Conservation (phyloP, 2,888 invertebrate genomes). For the Eristalis tenax region DNA sequence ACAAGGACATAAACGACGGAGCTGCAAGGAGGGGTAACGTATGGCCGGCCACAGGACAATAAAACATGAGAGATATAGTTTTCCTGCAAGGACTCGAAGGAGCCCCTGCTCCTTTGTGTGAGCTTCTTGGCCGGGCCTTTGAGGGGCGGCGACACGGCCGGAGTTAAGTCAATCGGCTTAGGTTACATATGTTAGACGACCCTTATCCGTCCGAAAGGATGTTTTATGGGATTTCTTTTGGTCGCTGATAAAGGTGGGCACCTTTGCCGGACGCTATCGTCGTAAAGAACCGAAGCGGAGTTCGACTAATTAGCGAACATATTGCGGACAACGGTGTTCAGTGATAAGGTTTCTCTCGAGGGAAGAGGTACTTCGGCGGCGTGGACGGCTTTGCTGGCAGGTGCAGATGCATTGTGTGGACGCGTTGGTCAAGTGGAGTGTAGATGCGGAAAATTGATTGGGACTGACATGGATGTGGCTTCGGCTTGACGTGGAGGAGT, state of each 20-base stretch:
- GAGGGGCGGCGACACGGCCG: conserved; percentile 24
- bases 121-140: conserved; percentile 8
- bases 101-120: not conserved
- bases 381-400: not conserved
- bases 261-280: not conserved
- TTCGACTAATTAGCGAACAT: conserved; percentile 58
- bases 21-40: conserved; percentile 40
- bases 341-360: conserved; percentile 46
- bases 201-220: conserved; percentile 24
- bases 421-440: not conserved
- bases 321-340: conserved; percentile 42
- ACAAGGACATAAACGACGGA: conserved; percentile 52
- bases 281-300: conserved; percentile 47
- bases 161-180: conserved; percentile 56
- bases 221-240: conserved; percentile 55
- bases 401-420: not conserved
- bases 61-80: conserved; percentile 67
- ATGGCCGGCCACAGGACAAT: conserved; percentile 55
- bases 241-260: conserved; percentile 34
- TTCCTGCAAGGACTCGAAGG: conserved; percentile 51
- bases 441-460: not conserved
- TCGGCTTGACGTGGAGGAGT: not conserved
- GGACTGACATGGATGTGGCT: not conserved
- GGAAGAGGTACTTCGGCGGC: too few species aligned
- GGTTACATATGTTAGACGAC: conserved; percentile 61